Percentiles rank a stretch among this genome's conserved stretches.
phyloP scores from a whole-genome alignment of 2,888 invertebrate species.

The Perithous albicinctus region DNA sequence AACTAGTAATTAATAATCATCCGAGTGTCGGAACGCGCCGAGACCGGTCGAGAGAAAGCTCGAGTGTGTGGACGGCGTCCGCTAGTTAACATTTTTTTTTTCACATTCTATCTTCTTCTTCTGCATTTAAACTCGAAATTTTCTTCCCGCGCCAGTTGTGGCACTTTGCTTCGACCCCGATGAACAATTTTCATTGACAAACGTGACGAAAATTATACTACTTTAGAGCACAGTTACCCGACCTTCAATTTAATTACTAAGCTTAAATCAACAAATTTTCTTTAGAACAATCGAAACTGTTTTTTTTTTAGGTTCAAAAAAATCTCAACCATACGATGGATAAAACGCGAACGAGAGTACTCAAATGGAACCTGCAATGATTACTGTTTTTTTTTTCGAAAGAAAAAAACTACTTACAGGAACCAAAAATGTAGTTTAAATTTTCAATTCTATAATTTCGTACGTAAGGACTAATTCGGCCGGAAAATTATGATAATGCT shows the following conservation, averaged over 20 bases:
- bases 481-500: constrained; percentile 36
- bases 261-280: constrained; percentile 51
- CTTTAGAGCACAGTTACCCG: constrained; percentile 68
- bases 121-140: constrained; percentile 60
- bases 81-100: constrained; percentile 64
- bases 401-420: not conserved
- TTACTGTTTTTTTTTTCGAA: constrained; percentile 25
- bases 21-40: constrained; percentile 74
- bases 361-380: not conserved
- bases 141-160: constrained; percentile 50
- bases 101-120: constrained; percentile 36
- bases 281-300: constrained; percentile 32
- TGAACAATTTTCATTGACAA: constrained; percentile 61
- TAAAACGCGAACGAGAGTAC: constrained; percentile 54
- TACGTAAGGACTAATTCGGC: constrained; percentile 25
- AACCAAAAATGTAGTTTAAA: constrained; percentile 10
- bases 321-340: constrained; percentile 27
- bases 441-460: constrained; percentile 36
- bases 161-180: constrained; percentile 54
- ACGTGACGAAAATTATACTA: constrained; percentile 51
- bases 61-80: constrained; percentile 81
- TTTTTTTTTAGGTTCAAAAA: constrained; percentile 7
- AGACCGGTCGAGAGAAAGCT: constrained; percentile 78
- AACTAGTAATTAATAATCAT: constrained; percentile 74
- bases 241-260: constrained; percentile 62